Conservation (phyloP, 2,888 invertebrate genomes). For the Scaptodrosophila latifasciaeformis region DNA sequence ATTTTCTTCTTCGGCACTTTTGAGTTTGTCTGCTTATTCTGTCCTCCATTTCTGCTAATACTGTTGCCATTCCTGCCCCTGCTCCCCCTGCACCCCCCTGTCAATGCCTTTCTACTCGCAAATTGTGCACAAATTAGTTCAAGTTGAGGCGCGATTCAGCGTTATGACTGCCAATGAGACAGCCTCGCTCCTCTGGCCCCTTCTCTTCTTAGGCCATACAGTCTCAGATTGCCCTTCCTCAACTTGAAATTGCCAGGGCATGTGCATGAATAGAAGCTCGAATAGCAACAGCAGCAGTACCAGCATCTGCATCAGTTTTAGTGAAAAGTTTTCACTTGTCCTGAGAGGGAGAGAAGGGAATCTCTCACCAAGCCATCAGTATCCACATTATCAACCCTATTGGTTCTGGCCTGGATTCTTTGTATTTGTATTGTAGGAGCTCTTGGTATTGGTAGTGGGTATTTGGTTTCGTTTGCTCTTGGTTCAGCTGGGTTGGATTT, state of each 20-base stretch:
- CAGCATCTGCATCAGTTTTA: slow-evolving; percentile 3
- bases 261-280: slow-evolving; percentile 30
- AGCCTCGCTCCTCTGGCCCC: slow-evolving; percentile 20
- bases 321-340: slow-evolving; percentile 9
- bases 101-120: slow-evolving; percentile 38
- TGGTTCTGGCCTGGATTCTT: too few species aligned
- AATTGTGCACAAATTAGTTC: slow-evolving; percentile 61
- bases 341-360: background rate
- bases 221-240: slow-evolving; percentile 41
- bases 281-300: background rate
- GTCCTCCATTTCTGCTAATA: background rate
- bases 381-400: too few species aligned
- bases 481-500: slow-evolving; percentile 32
- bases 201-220: too few species aligned
- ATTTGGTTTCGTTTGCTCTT: slow-evolving; percentile 8
- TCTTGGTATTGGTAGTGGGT: slow-evolving; percentile 21
- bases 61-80: slow-evolving; percentile 4
- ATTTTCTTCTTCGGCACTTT: background rate
- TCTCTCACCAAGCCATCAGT: too few species aligned
- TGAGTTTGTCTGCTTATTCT: background rate
- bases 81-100: too few species aligned
- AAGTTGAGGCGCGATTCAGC: slow-evolving; percentile 58
- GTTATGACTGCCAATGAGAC: slow-evolving; percentile 67
- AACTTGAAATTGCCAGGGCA: slow-evolving; percentile 41
- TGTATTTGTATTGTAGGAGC: too few species aligned